Evolutionary conservation across 2,113 vertebrate genomes (phyloP).

Genomic region (Emydocephalus ijimae): DNA sequence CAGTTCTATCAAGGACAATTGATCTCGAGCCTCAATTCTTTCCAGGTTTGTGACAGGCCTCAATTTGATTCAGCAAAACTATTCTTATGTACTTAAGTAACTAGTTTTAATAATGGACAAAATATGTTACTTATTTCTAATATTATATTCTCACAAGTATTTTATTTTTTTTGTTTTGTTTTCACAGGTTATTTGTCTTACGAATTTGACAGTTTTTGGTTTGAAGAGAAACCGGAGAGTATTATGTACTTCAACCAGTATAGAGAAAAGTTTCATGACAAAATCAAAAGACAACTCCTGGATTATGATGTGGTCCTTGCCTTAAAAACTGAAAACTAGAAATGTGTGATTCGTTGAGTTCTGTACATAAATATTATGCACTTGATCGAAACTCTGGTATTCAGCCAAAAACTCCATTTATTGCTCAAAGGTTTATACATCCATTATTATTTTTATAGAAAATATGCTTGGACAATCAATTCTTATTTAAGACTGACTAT

Average conservation of each 20-base stretch:
- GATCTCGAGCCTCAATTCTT: neutral
- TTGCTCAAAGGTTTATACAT: slow-evolving; percentile 48
- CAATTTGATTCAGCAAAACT: neutral
- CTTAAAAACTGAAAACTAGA: slow-evolving; percentile 63
- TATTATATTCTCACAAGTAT: neutral
- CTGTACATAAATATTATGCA: slow-evolving; percentile 54
- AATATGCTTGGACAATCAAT: slow-evolving; percentile 77
- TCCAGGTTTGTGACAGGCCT: neutral
- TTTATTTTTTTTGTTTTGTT: slow-evolving; percentile 26
- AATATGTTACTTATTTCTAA: neutral
- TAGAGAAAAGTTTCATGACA: slow-evolving; percentile 92
- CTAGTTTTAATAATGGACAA: neutral
- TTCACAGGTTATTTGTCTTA: slow-evolving; percentile 89
- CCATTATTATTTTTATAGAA: slow-evolving; percentile 55
- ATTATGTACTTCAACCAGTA: slow-evolving; percentile 98
- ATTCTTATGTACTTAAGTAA: neutral
- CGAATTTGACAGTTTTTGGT: slow-evolving; percentile 97
- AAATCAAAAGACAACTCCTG: slow-evolving; percentile 80
- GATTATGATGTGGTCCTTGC: slow-evolving; percentile 74
- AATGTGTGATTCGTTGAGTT: slow-evolving; percentile 50
- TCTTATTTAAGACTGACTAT: slow-evolving; percentile 70
- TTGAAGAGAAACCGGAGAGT: slow-evolving; percentile 91
- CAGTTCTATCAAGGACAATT: neutral
- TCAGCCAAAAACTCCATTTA: slow-evolving; percentile 55
- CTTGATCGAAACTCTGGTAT: slow-evolving; percentile 58